phyloP scores from a whole-genome alignment of 2,888 invertebrate species.

The Lithophane semibrunnea region DNA sequence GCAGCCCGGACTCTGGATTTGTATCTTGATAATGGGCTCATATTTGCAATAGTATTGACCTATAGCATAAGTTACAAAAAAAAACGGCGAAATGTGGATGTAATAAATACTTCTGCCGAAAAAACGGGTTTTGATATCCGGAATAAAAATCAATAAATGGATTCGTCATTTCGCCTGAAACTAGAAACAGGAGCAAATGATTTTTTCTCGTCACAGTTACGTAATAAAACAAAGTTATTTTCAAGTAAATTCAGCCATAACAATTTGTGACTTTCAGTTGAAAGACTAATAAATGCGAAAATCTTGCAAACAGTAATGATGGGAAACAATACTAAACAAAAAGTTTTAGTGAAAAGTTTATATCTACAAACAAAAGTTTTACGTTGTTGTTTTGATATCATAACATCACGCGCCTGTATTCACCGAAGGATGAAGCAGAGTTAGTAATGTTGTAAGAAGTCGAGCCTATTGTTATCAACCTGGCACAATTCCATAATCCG shows the following conservation, averaged over 20 bases:
- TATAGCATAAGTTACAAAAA: neutral
- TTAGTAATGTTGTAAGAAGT: neutral
- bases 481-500: neutral
- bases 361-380: constrained; percentile 10
- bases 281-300: neutral
- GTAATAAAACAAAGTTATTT: constrained; percentile 5
- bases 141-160: neutral
- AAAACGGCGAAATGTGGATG: neutral
- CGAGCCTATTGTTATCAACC: neutral
- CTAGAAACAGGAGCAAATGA: neutral
- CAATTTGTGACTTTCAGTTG: neutral
- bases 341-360: constrained; percentile 6
- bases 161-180: neutral
- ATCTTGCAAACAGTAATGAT: neutral
- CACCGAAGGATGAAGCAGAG: neutral
- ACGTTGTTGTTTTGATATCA: constrained; percentile 15
- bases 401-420: neutral
- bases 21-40: neutral
- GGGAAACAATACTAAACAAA: constrained; percentile 12
- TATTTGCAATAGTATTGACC: neutral
- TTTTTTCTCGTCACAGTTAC: neutral
- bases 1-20: neutral
- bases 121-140: neutral
- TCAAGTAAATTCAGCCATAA: neutral
- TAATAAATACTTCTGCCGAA: neutral